Conservation (phyloP, 53 echinoderm and acorn worm species). For the Arbacia lixula region DNA sequence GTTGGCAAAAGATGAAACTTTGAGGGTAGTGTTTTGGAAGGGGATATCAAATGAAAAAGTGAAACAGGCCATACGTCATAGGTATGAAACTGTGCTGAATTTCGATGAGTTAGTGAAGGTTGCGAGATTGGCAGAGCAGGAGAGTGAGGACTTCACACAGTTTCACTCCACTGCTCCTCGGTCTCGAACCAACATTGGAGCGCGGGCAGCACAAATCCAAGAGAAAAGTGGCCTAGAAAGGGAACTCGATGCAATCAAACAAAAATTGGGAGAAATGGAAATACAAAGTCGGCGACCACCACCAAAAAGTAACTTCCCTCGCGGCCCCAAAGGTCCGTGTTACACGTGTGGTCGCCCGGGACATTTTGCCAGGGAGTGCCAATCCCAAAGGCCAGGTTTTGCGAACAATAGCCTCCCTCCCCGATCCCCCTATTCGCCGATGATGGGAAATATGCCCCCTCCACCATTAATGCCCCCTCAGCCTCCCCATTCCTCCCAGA, state of each 20-base stretch:
- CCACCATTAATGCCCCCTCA: neutral
- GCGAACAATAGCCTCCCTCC: neutral
- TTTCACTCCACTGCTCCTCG: slow-evolving; percentile 4
- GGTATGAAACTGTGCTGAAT: slow-evolving; percentile 9
- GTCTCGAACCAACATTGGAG: neutral
- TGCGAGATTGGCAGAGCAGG: slow-evolving; percentile 47
- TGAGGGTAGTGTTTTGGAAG: slow-evolving; percentile 53
- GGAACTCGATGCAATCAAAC: neutral
- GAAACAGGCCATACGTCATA: slow-evolving; percentile 50
- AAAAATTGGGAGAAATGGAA: slow-evolving; percentile 10
- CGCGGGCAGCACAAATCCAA: neutral
- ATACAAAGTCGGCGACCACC: too few species aligned
- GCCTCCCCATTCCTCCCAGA: too few species aligned
- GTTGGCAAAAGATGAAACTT: slow-evolving; percentile 37
- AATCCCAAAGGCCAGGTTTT: neutral
- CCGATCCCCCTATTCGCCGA: neutral
- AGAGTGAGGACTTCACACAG: slow-evolving; percentile 15
- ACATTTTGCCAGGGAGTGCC: slow-evolving; percentile 40
- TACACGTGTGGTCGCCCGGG: slow-evolving; percentile 30
- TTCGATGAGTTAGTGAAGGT: slow-evolving; percentile 45
- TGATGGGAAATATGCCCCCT: neutral
- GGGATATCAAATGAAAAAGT: slow-evolving; percentile 29
- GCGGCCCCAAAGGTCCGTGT: slow-evolving; percentile 10
- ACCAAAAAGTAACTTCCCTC: too few species aligned
- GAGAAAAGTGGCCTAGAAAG: neutral